A percentile compares a stretch with the other conserved stretches of the same genome.
Evolutionary conservation across 2,797 vertebrate species (phyloP).

Genomic region (Octomys mimax): DNA sequence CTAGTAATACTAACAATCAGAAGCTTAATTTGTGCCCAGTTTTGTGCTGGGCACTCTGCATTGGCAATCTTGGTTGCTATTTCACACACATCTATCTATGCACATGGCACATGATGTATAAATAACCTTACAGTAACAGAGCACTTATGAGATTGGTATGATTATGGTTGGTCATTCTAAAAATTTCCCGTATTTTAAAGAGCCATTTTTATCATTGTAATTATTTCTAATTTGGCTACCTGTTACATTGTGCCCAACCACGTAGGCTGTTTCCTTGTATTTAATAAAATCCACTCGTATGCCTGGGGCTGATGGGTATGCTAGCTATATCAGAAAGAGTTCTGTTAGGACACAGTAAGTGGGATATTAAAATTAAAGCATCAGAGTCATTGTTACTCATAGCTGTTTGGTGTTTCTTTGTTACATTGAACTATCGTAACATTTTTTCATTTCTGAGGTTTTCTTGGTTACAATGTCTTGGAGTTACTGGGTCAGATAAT

Average conservation of each 20-base stretch:
- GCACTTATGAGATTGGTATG: background rate
- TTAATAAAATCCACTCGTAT: slow-evolving; percentile 16
- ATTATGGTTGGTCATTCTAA: background rate
- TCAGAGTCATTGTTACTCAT: slow-evolving; percentile 6
- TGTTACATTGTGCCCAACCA: slow-evolving; percentile 36
- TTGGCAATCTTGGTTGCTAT: background rate
- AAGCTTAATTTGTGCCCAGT: slow-evolving; percentile 11
- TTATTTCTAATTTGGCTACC: slow-evolving; percentile 48
- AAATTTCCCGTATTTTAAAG: background rate
- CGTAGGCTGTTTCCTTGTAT: slow-evolving; percentile 35
- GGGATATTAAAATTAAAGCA: slow-evolving; percentile 32
- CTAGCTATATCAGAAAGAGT: background rate
- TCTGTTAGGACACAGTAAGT: slow-evolving; percentile 46
- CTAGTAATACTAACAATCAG: slow-evolving; percentile 23
- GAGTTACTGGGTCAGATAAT: slow-evolving; percentile 76
- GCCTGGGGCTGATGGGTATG: background rate
- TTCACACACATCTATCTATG: background rate
- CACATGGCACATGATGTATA: background rate
- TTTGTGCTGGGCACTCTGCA: background rate
- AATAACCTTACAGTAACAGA: background rate
- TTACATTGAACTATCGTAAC: slow-evolving; percentile 74
- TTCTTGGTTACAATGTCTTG: slow-evolving; percentile 72
- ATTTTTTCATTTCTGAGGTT: slow-evolving; percentile 75
- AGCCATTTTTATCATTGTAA: slow-evolving; percentile 33
- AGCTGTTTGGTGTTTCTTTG: slow-evolving; percentile 61